Conservation (phyloP, 2,797 vertebrate genomes). For the Chelon labrosus region DNA sequence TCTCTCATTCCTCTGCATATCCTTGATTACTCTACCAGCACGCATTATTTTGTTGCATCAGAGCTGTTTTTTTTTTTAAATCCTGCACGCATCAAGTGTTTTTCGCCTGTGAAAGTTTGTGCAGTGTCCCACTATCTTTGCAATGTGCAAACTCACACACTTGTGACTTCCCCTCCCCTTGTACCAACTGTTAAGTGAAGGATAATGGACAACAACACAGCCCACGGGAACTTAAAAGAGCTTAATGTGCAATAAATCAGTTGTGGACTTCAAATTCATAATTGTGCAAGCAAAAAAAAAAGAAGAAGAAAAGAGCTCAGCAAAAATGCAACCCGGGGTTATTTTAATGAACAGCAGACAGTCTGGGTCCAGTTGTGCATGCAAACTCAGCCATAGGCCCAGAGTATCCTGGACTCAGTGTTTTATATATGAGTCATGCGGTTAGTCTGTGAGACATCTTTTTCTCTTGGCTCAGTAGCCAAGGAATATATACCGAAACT, state of each 20-base stretch:
- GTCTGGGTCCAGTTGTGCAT: background rate
- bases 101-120: background rate
- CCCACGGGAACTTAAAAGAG: background rate
- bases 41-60: background rate
- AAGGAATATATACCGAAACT: no score
- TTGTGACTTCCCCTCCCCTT: no score
- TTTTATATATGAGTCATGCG: no score
- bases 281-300: background rate
- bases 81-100: background rate
- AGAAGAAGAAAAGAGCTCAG: background rate
- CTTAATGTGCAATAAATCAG: slow-evolving; percentile 5
- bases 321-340: background rate
- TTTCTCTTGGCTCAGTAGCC: no score
- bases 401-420: no score
- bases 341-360: no score
- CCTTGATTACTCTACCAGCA: no score
- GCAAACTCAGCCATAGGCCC: no score
- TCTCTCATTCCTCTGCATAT: no score
- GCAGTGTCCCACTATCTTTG: background rate
- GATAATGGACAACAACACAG: slow-evolving; percentile 4
- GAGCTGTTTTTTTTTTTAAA: background rate
- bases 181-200: background rate
- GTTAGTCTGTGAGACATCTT: no score
- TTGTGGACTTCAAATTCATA: background rate
- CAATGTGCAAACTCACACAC: no score